These are phyloP conservation scores for Leptoteleia sp. DNA, from an alignment of 1,140 invertebrate genomes.

Conservation along the genomic window DNA sequence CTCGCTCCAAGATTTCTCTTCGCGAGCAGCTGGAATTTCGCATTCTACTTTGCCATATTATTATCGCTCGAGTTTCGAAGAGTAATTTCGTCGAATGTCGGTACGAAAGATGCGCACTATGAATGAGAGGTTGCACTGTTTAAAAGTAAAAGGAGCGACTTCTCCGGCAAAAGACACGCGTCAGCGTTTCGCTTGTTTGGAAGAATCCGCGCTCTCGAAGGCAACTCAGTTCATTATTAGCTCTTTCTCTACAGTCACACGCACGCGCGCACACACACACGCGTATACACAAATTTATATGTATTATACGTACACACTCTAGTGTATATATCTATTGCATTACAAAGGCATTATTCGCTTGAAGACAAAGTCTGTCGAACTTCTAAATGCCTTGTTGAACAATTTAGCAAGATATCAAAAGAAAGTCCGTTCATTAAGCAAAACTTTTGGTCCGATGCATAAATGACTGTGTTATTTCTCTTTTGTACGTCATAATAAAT, in stretches of 20 bases:
- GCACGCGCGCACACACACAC: too few relatives aligned
- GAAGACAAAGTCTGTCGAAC: constrained; percentile 29
- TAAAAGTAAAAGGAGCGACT: constrained; percentile 33
- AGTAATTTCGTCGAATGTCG: constrained; percentile 62
- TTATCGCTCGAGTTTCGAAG: constrained; percentile 66
- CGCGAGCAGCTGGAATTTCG: constrained; percentile 58
- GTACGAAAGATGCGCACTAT: constrained; percentile 35
- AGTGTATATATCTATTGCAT: constrained; percentile 22
- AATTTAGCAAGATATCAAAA: constrained; percentile 40
- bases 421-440: neutral
- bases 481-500: too few relatives aligned
- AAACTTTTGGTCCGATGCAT: too few relatives aligned
- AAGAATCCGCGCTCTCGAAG: constrained; percentile 29
- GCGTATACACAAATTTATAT: too few relatives aligned
- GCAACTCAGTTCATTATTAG: constrained; percentile 29
- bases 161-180: constrained; percentile 30
- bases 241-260: too few relatives aligned
- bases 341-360: constrained; percentile 31
- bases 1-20: constrained; percentile 29
- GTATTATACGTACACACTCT: too few relatives aligned
- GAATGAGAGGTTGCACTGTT: constrained; percentile 39
- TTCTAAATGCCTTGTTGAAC: constrained; percentile 19
- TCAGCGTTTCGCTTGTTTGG: neutral
- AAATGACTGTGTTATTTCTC: too few relatives aligned
- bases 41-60: constrained; percentile 66